Conservation (phyloP, 2,797 vertebrate species). For the Clarias fuscus region DNA sequence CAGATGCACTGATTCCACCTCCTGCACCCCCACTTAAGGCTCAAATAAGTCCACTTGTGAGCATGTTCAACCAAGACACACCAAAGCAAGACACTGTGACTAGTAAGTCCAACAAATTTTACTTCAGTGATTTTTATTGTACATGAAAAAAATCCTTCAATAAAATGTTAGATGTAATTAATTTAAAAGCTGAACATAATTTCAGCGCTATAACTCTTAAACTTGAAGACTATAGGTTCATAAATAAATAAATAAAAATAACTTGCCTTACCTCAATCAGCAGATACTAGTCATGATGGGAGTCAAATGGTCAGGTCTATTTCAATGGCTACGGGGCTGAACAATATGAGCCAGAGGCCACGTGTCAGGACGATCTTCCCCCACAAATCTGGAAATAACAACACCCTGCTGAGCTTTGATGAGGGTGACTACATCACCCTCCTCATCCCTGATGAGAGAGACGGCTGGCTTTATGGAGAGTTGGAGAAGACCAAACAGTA, state of each 20-base stretch:
- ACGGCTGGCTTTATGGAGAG: slow-evolving; percentile 96
- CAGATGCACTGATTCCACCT: slow-evolving; percentile 56
- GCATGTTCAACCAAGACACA: slow-evolving; percentile 82
- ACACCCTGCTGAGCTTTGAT: slow-evolving; percentile 88
- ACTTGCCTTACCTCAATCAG: neutral
- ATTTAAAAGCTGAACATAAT: neutral
- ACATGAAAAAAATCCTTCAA: neutral
- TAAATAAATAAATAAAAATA: neutral
- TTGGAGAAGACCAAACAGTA: slow-evolving; percentile 84
- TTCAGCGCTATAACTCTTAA: neutral
- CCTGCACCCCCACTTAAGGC: slow-evolving; percentile 72
- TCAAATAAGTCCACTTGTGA: slow-evolving; percentile 84
- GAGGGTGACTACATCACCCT: slow-evolving; percentile 89
- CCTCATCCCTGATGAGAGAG: slow-evolving; percentile 90
- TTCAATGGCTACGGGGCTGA: slow-evolving; percentile 90
- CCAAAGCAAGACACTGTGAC: slow-evolving; percentile 53
- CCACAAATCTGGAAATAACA: slow-evolving; percentile 83
- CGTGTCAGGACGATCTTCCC: slow-evolving; percentile 95
- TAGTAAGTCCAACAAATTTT: slow-evolving; percentile 34
- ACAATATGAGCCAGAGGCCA: slow-evolving; percentile 82
- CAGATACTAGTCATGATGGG: slow-evolving; percentile 75
- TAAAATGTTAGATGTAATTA: too few species aligned
- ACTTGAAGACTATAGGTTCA: neutral
- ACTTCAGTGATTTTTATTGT: slow-evolving; percentile 7
- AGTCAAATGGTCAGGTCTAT: slow-evolving; percentile 78